Evolutionary conservation across 2,888 invertebrate genomes (phyloP), one percentile per base, ranked within the genome.

Genomic region (Gymnosoma rotundatum): DNA sequence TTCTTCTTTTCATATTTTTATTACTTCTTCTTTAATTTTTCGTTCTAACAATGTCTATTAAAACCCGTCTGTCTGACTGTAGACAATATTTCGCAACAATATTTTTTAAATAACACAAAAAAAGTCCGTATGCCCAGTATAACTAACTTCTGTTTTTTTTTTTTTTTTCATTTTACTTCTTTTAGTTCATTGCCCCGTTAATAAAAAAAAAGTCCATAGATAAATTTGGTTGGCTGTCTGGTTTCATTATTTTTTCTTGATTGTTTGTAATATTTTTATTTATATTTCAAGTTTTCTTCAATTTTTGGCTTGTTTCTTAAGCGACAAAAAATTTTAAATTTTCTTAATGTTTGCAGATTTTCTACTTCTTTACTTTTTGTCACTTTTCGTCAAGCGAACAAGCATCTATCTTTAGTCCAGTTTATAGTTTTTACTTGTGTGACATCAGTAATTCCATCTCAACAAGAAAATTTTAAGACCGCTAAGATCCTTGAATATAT

Each of bases 21-120:
- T 70, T 58, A 48, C 61, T 66, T 72, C n/a, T 61, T 36, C 18
- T 58, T 69, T 52, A 14, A 12, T 70, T 70, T 70, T 70, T 81
- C 70, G 25, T 50, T n/a, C 42, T 64, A 75, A 69, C 66, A 79
- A 79, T 79, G 73, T 73, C 79, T 79, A 73, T 79, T 79, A 73
- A 79, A 79, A 73, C 42, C 66, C 42, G 79, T 60, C 79, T 67
- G 79, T 60, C 79, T 67, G 66, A 32, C 50, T 66, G 58, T 60
- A 16, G 73, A 36, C 42, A 58, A 60, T 60, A 73, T 79, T 79
- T 73, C 73, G 66, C 79, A 79, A 79, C 66, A 73, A 60, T 73
- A 79, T 72, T 78, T 52, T 73, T 58, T 32, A 60, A 73, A 67
- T 61, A 16, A 61, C 42, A 58, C n/a, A 54, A 61, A 58, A 61